Evolutionary conservation across 2,888 invertebrate genomes (phyloP).

Genomic region (Horisme vitalbata): DNA sequence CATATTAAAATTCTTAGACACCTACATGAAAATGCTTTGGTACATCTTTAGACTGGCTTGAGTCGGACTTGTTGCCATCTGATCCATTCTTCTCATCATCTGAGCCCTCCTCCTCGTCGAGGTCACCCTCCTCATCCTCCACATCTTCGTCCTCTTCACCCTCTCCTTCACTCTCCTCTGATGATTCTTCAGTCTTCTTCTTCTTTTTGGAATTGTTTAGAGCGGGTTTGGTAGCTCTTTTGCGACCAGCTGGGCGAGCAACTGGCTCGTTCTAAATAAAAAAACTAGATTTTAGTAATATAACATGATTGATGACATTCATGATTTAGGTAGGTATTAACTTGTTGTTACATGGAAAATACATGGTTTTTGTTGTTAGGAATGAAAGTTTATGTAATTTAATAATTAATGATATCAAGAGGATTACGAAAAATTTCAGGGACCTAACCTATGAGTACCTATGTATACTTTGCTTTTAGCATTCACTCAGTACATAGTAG

Average conservation of each 20-base stretch:
- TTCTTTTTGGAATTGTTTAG: slow-evolving; percentile 74
- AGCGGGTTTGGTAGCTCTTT: slow-evolving; percentile 59
- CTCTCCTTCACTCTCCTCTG: slow-evolving; percentile 73
- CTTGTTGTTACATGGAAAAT: too few relatives aligned
- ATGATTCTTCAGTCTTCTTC: slow-evolving; percentile 67
- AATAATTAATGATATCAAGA: too few relatives aligned
- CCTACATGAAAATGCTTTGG: slow-evolving; percentile 82
- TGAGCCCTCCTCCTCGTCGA: slow-evolving; percentile 77
- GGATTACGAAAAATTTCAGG: not conserved
- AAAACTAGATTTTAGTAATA: not conserved
- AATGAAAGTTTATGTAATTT: too few relatives aligned
- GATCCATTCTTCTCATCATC: slow-evolving; percentile 81
- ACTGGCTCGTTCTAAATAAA: slow-evolving; percentile 60
- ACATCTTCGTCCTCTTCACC: slow-evolving; percentile 70
- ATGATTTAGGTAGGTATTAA: too few relatives aligned
- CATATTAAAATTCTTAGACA: not conserved
- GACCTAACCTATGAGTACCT: slow-evolving; percentile 9
- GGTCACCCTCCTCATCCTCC: slow-evolving; percentile 73
- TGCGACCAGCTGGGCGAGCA: slow-evolving; percentile 60
- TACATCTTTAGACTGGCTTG: slow-evolving; percentile 80
- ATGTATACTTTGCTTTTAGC: too few relatives aligned
- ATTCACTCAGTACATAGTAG: too few relatives aligned
- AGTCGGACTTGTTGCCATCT: slow-evolving; percentile 79
- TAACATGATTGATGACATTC: too few relatives aligned
- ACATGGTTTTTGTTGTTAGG: too few relatives aligned